Evolutionary conservation across 2,797 vertebrate species (phyloP).

Genomic region (Monodelphis domestica): DNA sequence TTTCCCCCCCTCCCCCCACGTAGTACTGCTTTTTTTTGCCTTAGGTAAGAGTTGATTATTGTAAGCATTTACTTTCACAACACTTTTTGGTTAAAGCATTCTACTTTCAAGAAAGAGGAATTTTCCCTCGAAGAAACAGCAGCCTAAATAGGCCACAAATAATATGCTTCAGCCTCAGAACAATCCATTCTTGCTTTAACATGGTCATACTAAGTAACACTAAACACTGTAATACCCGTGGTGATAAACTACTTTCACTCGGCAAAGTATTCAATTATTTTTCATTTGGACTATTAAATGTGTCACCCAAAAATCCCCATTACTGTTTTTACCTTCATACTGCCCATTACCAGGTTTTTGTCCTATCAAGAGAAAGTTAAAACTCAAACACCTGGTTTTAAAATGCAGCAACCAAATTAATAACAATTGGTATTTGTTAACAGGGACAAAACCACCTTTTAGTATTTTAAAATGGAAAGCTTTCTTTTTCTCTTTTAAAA

Average conservation of each 20-base stretch:
- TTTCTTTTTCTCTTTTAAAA: conserved; percentile 38
- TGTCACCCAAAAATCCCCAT: conserved; percentile 64
- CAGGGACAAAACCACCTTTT: conserved; percentile 50
- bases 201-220: conserved; percentile 72
- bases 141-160: conserved; percentile 68
- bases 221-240: conserved; percentile 70
- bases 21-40: conserved; percentile 70
- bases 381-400: conserved; percentile 51
- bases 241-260: conserved; percentile 68
- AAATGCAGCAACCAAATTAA: conserved; percentile 70
- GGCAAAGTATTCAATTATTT: conserved; percentile 75
- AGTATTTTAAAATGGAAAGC: conserved; percentile 37
- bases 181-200: conserved; percentile 63
- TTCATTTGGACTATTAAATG: conserved; percentile 75
- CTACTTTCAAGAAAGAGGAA: conserved; percentile 62
- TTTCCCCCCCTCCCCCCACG: not conserved
- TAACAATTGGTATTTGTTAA: conserved; percentile 71
- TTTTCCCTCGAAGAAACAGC: conserved; percentile 73
- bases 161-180: conserved; percentile 66
- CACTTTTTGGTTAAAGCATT: conserved; percentile 67
- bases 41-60: conserved; percentile 62
- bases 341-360: conserved; percentile 46
- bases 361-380: conserved; percentile 67
- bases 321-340: conserved; percentile 63
- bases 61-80: conserved; percentile 52